phyloP scores from a whole-genome alignment of 1,140 invertebrate species.

The Chrysoperla carnea region DNA sequence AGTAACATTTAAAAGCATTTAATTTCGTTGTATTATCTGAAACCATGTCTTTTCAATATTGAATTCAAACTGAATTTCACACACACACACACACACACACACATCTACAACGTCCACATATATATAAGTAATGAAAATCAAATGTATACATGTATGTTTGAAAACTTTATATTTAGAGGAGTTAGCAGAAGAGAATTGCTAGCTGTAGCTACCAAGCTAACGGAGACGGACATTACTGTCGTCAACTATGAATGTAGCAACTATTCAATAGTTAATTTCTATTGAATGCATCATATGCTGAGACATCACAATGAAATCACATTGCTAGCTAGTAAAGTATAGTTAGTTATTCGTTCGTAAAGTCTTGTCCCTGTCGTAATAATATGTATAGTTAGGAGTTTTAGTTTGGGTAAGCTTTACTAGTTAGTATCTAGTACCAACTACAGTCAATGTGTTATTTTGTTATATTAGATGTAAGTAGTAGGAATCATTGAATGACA shows the following conservation, averaged over 20 bases:
- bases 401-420: too few species aligned
- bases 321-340: background rate
- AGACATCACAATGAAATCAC: background rate
- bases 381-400: too few species aligned
- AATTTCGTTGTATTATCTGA: too few species aligned
- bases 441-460: too few species aligned
- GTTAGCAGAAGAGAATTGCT: background rate
- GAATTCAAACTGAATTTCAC: too few species aligned
- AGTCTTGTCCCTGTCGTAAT: background rate
- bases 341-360: background rate
- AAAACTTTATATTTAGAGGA: background rate
- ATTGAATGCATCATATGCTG: slow-evolving; percentile 9
- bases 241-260: slow-evolving; percentile 4
- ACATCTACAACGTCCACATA: background rate
- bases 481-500: too few species aligned
- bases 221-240: slow-evolving; percentile 10
- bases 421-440: too few species aligned
- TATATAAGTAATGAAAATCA: background rate
- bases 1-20: too few species aligned
- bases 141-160: background rate
- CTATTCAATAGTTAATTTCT: slow-evolving; percentile 17
- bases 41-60: too few species aligned
- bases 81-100: background rate
- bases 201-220: slow-evolving; percentile 5
- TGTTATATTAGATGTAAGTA: too few species aligned